phyloP scores from a whole-genome alignment of 1,140 invertebrate genomes.

The Pseudobourletiella spinata region DNA sequence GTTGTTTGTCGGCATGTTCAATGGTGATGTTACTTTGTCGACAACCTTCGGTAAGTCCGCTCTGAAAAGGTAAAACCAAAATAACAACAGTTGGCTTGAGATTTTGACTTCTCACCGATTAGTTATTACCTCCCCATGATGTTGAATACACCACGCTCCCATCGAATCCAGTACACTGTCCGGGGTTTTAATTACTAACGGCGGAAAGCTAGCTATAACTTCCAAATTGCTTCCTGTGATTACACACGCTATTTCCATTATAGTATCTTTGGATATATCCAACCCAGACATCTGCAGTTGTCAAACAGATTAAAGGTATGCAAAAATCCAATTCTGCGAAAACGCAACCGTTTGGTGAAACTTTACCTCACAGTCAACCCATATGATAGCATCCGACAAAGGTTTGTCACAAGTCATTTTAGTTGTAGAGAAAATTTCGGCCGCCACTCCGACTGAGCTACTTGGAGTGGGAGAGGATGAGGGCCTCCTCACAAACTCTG shows the following conservation, averaged over 20 bases:
- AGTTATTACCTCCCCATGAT: constrained; percentile 55
- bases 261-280: constrained; percentile 62
- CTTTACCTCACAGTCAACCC: constrained; percentile 31
- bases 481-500: too few species aligned
- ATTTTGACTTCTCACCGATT: too few species aligned
- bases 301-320: not conserved
- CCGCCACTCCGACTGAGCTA: too few species aligned
- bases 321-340: not conserved
- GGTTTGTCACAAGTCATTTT: too few species aligned
- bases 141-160: constrained; percentile 68
- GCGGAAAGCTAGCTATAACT: constrained; percentile 63
- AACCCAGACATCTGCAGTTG: constrained; percentile 64
- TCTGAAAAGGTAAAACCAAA: constrained; percentile 52
- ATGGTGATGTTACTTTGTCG: constrained; percentile 56
- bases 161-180: constrained; percentile 63
- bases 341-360: not conserved
- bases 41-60: constrained; percentile 63
- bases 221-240: constrained; percentile 75
- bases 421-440: too few species aligned
- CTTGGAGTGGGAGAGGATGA: too few species aligned
- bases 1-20: constrained; percentile 55
- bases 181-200: constrained; percentile 72
- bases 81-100: too few species aligned
- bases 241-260: constrained; percentile 80
- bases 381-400: constrained; percentile 20